These are phyloP conservation scores for Gari tellinella DNA, from an alignment of 2,888 invertebrate genomes.

Conservation along the genomic window DNA sequence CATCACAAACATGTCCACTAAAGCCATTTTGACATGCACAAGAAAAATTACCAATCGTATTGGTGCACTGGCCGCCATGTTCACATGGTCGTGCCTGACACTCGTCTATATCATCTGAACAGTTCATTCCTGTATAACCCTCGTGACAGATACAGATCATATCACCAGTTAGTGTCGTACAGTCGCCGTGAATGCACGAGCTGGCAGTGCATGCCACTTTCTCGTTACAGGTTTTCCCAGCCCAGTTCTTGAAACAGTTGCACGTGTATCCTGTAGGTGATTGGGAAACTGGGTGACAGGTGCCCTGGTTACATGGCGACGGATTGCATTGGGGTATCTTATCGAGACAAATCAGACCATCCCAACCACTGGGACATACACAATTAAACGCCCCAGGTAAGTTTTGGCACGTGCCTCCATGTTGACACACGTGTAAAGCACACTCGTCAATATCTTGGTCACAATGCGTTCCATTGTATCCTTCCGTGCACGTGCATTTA, in stretches of 20 bases:
- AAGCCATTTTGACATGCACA: constrained; percentile 52
- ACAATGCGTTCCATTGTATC: constrained; percentile 38
- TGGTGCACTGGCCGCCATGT: constrained; percentile 44
- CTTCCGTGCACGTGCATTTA: constrained; percentile 43
- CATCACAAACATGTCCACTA: constrained; percentile 29
- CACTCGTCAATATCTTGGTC: constrained; percentile 90
- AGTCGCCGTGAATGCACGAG: constrained; percentile 34
- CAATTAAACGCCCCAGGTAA: constrained; percentile 73
- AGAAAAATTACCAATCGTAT: constrained; percentile 46
- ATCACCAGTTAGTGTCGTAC: constrained; percentile 17
- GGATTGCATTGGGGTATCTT: constrained; percentile 37
- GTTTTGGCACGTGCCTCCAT: constrained; percentile 95
- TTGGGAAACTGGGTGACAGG: constrained; percentile 7
- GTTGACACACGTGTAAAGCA: constrained; percentile 92
- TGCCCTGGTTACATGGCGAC: constrained; percentile 43
- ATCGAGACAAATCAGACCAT: constrained; percentile 86
- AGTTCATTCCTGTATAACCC: constrained; percentile 48
- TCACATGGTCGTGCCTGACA: constrained; percentile 45
- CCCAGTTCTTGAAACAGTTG: constrained; percentile 34
- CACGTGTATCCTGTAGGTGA: constrained; percentile 36
- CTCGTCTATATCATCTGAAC: constrained; percentile 58
- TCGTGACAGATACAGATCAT: constrained; percentile 28
- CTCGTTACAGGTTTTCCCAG: constrained; percentile 31
- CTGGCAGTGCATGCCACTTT: constrained; percentile 7
- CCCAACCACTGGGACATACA: constrained; percentile 83